Percentiles rank a stretch among this genome's conserved stretches.
Evolutionary conservation across 2,113 vertebrate species (phyloP).

Genomic region (Mustela lutreola): DNA sequence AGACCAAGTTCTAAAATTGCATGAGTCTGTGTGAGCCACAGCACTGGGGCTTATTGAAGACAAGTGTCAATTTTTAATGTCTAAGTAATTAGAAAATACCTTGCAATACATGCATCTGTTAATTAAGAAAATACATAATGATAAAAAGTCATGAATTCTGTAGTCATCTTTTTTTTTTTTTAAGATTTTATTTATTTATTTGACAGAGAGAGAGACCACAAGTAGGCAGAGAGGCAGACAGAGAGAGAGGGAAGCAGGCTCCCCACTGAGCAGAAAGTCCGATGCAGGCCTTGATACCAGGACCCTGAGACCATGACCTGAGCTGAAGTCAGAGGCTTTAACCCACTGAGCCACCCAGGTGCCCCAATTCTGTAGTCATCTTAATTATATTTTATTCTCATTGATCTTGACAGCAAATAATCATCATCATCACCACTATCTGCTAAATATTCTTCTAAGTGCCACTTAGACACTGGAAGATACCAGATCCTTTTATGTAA

Average conservation of each 20-base stretch:
- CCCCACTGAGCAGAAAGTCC: too few relatives aligned
- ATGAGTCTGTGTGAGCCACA: background rate
- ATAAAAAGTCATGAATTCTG: background rate
- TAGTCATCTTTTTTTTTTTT: background rate
- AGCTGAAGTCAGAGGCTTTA: too few relatives aligned
- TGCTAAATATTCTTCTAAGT: background rate
- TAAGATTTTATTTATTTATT: too few relatives aligned
- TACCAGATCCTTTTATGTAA: background rate
- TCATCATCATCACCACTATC: background rate
- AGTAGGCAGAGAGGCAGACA: too few relatives aligned
- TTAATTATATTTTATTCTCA: slow-evolving; percentile 45
- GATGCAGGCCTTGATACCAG: too few relatives aligned
- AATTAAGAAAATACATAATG: background rate
- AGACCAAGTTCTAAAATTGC: background rate
- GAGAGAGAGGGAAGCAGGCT: too few relatives aligned
- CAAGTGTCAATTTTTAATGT: background rate
- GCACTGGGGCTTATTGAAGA: background rate
- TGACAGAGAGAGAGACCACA: too few relatives aligned
- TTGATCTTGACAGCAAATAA: background rate
- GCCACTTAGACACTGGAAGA: background rate
- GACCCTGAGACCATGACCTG: too few relatives aligned
- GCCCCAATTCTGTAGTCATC: background rate
- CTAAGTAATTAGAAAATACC: background rate
- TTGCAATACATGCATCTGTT: background rate
- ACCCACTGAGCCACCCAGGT: too few relatives aligned